Evolutionary conservation across 2,113 vertebrate species (phyloP), one percentile per base, ranked within the genome.

Genomic region (Cyprinodon brontotheroides): DNA sequence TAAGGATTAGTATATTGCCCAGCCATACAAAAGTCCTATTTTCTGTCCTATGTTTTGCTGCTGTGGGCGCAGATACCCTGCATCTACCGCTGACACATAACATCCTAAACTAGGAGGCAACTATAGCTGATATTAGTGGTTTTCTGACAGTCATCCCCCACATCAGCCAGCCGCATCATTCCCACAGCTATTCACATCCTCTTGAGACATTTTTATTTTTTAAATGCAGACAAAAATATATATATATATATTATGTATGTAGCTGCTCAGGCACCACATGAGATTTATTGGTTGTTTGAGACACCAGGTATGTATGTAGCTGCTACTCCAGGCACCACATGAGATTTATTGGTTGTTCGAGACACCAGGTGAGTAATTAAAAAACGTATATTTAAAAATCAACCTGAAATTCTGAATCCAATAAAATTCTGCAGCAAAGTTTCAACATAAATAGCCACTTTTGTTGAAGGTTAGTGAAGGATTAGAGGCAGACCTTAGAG

Each of bases 141-240:
- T 40, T 20, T 64, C 62, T 64, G 62, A 40, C 62, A 64, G 40
- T 64, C 37, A 20, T 64, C 62, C 39, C 62, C 62, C 62, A 64
- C 61, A 63, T 38, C 37, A 39, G 61, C 13, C 36, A 62, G 36
- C 8, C 13, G 39, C 61, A 63, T 9, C 15, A 3, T 39, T 63
- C 39, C 13, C 15, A 63, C 36, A 20, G 61, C 38, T 20, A 39
- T 10, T 64, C 37, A 10, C 39, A 64, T 15, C 62, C 37, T 64
- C 15, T 40, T 20, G 62, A 40, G 37, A 40, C 37, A 38, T 17
- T 63, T 38, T 39, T 14, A 36, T 64, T 40, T 4, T 20, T 36
- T 10, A 8, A 40, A 38, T 20, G 17, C 38, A 40, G 62, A 8
- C 6, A 38, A 40, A 64, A 64, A 64, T 40, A 38, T 64, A 37